A percentile compares a stretch with the other conserved stretches of the same genome.
phyloP scores from a whole-genome alignment of 2,797 vertebrate species.

The Acanthiza pusilla region DNA sequence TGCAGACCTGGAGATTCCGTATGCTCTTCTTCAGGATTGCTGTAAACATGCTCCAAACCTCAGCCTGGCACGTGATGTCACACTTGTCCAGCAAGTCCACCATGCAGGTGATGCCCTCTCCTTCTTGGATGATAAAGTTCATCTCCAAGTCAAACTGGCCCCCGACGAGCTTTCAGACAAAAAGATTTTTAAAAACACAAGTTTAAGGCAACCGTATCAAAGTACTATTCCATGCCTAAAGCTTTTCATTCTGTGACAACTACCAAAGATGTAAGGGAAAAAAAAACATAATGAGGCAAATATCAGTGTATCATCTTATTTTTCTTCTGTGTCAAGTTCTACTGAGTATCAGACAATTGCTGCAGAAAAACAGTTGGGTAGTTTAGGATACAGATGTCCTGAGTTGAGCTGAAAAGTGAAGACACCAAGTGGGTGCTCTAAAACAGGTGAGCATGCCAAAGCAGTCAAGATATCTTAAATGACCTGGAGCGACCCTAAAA shows the following conservation, averaged over 20 bases:
- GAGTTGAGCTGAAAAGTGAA: background rate
- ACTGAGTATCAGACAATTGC: background rate
- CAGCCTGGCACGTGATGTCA: constrained; percentile 91
- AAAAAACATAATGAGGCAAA: background rate
- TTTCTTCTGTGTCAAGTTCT: background rate
- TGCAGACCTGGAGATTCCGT: constrained; percentile 91
- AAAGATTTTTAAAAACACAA: background rate
- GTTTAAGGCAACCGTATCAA: background rate
- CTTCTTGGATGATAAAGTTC: constrained; percentile 99
- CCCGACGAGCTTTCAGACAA: constrained; percentile 84
- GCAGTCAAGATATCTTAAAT: background rate
- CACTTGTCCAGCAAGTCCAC: constrained; percentile 93
- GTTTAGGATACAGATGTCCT: background rate
- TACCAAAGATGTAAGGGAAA: background rate
- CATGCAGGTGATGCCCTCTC: constrained; percentile 92
- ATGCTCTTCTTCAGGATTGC: constrained; percentile 96
- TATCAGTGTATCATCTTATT: background rate
- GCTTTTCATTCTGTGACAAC: background rate
- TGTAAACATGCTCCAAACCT: constrained; percentile 98
- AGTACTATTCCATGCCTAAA: background rate
- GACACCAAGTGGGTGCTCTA: background rate
- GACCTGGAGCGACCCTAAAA: background rate
- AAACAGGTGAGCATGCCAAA: background rate
- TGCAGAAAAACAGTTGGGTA: background rate
- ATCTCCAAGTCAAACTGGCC: constrained; percentile 97